phyloP scores from a whole-genome alignment of 2,888 invertebrate species.

The Aproaerema taeniolella region DNA sequence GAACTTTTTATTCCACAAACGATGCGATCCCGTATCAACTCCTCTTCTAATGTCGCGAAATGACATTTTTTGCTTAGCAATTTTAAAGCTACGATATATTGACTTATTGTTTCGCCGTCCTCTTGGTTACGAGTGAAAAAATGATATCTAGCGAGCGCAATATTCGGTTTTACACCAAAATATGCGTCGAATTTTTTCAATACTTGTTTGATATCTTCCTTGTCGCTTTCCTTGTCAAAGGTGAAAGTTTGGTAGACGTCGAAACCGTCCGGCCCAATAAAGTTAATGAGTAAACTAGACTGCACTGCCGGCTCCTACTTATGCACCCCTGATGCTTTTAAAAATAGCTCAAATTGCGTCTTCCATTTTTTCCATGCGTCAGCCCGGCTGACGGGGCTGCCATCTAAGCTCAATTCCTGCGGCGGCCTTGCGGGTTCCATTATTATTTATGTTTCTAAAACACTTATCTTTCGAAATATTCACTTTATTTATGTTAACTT shows the following conservation, averaged over 20 bases:
- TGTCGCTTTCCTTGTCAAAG: background rate
- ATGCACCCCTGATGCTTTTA: slow-evolving; percentile 13
- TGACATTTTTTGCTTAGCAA: slow-evolving; percentile 13
- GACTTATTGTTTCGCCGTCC: slow-evolving; percentile 12
- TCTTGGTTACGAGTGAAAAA: slow-evolving; percentile 11
- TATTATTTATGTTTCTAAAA: background rate
- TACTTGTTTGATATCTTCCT: slow-evolving; percentile 2
- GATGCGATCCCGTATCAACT: slow-evolving; percentile 14
- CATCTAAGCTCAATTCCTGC: slow-evolving; percentile 1
- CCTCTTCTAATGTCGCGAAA: slow-evolving; percentile 11
- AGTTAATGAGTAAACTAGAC: slow-evolving; percentile 12
- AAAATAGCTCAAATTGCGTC: slow-evolving; percentile 9
- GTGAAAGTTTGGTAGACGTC: slow-evolving; percentile 11
- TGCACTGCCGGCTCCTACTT: slow-evolving; percentile 9
- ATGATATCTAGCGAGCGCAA: slow-evolving; percentile 5
- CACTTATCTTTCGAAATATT: background rate
- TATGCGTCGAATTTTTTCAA: slow-evolving; percentile 12
- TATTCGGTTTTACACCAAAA: slow-evolving; percentile 10
- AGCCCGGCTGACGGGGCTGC: slow-evolving; percentile 5
- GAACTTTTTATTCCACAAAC: slow-evolving; percentile 15
- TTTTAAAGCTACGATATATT: slow-evolving; percentile 14
- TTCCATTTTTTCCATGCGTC: slow-evolving; percentile 13
- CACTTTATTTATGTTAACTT: background rate
- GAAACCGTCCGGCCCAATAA: slow-evolving; percentile 12
- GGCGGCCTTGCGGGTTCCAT: slow-evolving; percentile 9